phyloP scores from a whole-genome alignment of 2,113 vertebrate genomes.

The Oreochromis tanganicae region DNA sequence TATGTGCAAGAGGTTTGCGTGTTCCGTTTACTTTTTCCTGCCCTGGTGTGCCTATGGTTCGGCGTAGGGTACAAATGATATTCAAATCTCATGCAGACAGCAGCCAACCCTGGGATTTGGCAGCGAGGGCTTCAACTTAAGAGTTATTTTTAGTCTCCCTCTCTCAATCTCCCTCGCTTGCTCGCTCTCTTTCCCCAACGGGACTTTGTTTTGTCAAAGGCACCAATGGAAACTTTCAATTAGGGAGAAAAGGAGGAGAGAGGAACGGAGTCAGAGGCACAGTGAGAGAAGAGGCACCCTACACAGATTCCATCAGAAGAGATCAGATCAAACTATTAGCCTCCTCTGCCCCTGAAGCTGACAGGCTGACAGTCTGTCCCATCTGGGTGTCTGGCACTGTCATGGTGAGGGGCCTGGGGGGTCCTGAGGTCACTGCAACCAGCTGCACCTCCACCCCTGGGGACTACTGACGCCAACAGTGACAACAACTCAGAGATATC shows the following conservation, averaged over 20 bases:
- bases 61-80: slow-evolving; percentile 50
- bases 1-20: not conserved
- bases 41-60: slow-evolving; percentile 6
- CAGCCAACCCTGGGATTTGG: slow-evolving; percentile 66
- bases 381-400: slow-evolving; percentile 57
- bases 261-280: slow-evolving; percentile 28
- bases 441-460: slow-evolving; percentile 61
- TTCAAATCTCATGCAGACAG: slow-evolving; percentile 71
- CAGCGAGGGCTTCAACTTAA: slow-evolving; percentile 63
- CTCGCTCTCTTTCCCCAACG: slow-evolving; percentile 19
- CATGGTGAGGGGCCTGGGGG: slow-evolving; percentile 13
- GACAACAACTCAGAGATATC: slow-evolving; percentile 10
- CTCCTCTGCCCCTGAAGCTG: slow-evolving; percentile 43
- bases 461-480: slow-evolving; percentile 34
- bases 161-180: slow-evolving; percentile 25
- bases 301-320: slow-evolving; percentile 61
- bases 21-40: slow-evolving; percentile 17
- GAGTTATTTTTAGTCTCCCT: slow-evolving; percentile 73
- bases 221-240: slow-evolving; percentile 74
- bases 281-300: slow-evolving; percentile 41
- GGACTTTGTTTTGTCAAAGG: slow-evolving; percentile 64
- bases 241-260: slow-evolving; percentile 20
- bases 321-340: slow-evolving; percentile 63
- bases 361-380: slow-evolving; percentile 57
- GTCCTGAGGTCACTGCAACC: slow-evolving; percentile 57